Evolutionary conservation across 2,888 invertebrate species (phyloP), one percentile per base, ranked within the genome.

Genomic region (Uropetala carovei): DNA sequence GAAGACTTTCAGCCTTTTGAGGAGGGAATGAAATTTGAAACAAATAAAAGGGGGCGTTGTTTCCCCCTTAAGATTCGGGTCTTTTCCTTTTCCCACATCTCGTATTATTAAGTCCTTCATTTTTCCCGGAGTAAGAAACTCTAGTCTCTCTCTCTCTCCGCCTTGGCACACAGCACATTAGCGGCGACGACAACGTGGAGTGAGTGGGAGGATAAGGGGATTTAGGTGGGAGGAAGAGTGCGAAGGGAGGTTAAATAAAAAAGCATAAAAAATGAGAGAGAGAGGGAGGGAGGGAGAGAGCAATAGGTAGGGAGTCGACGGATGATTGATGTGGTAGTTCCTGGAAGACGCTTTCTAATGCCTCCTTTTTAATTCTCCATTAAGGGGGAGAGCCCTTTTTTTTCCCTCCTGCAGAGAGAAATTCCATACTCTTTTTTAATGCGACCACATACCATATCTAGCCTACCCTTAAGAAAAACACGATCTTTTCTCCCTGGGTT

Each of bases 341-440:
- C 30, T 10, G 64, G 16, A 59, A 68, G 68, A 64, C 30, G 56
- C 8, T 8, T 56, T 43, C 57, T 64, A 18, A 64, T n/a, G 18
- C n/a, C 30, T 83, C 18, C 56, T 83, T 43, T 57, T 83, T 83
- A 83, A 83, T 83, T 83, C 83, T 56, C 83, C 83, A 83, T 83
- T 83, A 83, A 43, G 57, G 83, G 43, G n/a, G n/a, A n/a, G n/a
- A 16, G 43, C 7, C 56, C n/a, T 13, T 82, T 82, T 82, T 13
- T 82, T 30, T 14, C 14, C 14, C 83, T 43, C 43, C 43, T 27
- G 18, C 43, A 5, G 0, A 13, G 64, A n/a, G 64, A n/a, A n/a
- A 18, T 64, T 64, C 16, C 16, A 18, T 64, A 16, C 64, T n/a
- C 64, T 64, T n/a, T 18, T 64, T 11, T n/a, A 16, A 18, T 16